Conservation (phyloP, 2,113 vertebrate species). For the Corythaixoides concolor region DNA sequence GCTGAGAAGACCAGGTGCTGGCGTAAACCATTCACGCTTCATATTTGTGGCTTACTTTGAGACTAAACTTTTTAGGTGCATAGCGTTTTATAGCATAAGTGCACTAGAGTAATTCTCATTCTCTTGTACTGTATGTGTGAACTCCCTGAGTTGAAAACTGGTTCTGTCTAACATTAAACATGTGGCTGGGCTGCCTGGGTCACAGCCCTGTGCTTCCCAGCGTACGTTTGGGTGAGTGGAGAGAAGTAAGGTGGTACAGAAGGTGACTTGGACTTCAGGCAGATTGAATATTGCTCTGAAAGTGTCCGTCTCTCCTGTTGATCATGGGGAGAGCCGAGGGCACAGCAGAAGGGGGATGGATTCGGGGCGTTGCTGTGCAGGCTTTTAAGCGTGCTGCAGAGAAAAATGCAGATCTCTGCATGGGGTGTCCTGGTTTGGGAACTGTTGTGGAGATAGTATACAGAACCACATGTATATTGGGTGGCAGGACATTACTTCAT, state of each 20-base stretch:
- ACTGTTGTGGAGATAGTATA: neutral
- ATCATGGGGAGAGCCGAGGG: neutral
- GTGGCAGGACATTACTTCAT: neutral
- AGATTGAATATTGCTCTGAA: neutral
- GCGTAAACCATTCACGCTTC: neutral
- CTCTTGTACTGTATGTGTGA: neutral
- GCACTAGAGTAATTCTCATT: neutral
- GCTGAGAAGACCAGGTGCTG: neutral
- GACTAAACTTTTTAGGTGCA: neutral
- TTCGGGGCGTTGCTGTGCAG: neutral
- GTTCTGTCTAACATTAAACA: neutral
- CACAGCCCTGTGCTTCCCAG: neutral
- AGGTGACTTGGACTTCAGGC: neutral
- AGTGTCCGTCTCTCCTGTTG: neutral
- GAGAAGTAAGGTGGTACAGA: neutral
- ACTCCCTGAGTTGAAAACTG: neutral
- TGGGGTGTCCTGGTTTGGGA: neutral
- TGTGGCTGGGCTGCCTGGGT: neutral
- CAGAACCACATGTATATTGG: neutral
- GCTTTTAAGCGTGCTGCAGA: neutral
- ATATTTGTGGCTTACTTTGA: neutral
- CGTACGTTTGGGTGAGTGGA: neutral
- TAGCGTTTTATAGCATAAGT: neutral
- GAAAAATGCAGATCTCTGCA: neutral
- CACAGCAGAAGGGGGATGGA: neutral